Conservation (phyloP, 2,797 vertebrate species). For the Semaprochilodus insignis region DNA sequence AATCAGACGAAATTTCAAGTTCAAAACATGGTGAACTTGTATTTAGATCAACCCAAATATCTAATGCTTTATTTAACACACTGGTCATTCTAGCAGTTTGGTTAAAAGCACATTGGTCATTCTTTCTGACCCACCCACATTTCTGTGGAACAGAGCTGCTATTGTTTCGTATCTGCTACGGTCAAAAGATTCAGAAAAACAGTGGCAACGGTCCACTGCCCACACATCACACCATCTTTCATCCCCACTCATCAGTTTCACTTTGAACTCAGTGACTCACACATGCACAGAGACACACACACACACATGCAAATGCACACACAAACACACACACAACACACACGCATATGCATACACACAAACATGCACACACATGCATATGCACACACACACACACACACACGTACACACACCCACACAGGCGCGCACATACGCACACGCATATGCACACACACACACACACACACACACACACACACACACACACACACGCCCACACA, state of each 20-base stretch:
- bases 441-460: neutral
- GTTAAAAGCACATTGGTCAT: neutral
- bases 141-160: neutral
- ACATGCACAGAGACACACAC: neutral
- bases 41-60: neutral
- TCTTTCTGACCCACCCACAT: neutral
- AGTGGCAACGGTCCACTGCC: neutral
- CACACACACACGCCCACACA: too few relatives aligned
- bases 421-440: neutral
- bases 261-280: neutral
- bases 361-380: too few relatives aligned
- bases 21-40: too few relatives aligned
- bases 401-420: neutral
- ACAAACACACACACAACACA: neutral
- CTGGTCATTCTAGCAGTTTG: neutral
- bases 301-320: neutral
- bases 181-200: neutral
- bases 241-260: neutral
- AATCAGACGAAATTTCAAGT: too few relatives aligned
- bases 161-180: neutral
- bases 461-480: too few relatives aligned
- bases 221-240: constrained; percentile 1
- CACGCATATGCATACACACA: too few relatives aligned
- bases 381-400: too few relatives aligned
- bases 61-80: neutral